A percentile compares a stretch with the other conserved stretches of the same genome.
phyloP scores from a whole-genome alignment of 1,140 invertebrate species.

The Halotydeus destructor region DNA sequence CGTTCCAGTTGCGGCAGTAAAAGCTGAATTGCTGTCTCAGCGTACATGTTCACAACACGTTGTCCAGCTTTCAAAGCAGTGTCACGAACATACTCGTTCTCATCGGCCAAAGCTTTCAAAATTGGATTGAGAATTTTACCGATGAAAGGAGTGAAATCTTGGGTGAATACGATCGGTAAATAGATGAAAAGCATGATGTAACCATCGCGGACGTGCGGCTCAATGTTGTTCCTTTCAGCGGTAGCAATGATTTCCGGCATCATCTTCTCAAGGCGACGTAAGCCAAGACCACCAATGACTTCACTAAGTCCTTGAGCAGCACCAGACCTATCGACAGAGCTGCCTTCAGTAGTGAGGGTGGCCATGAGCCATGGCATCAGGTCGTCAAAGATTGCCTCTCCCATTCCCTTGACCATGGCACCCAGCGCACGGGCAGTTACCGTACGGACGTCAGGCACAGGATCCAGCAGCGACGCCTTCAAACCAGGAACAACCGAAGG shows the following conservation, averaged over 20 bases:
- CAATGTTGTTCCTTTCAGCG: conserved; percentile 77
- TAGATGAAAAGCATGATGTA: conserved; percentile 99
- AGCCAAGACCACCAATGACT: conserved; percentile 85
- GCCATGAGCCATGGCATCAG: conserved; percentile 94
- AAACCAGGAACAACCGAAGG: conserved; percentile 89
- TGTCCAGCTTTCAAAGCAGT: conserved; percentile 91
- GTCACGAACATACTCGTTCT: conserved; percentile 94
- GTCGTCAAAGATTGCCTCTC: conserved; percentile 82
- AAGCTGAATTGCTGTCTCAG: conserved; percentile 79
- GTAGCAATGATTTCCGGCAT: conserved; percentile 98
- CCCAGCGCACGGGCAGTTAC: conserved; percentile 38
- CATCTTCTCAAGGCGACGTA: conserved; percentile 78
- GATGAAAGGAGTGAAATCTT: conserved; percentile 87
- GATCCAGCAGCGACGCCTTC: conserved; percentile 86
- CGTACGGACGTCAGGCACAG: conserved; percentile 68
- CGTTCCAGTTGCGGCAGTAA: conserved; percentile 81
- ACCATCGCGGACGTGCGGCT: conserved; percentile 93
- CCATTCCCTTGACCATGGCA: conserved; percentile 92
- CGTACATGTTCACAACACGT: conserved; percentile 85
- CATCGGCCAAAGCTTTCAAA: conserved; percentile 79
- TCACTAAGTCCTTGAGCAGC: conserved; percentile 80
- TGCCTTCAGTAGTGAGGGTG: conserved; percentile 83
- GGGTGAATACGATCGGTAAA: conserved; percentile 85
- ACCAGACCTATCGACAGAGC: conserved; percentile 83
- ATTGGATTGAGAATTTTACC: conserved; percentile 94